Base-by-base conservation (phyloP, 2,797 vertebrate species). In the Loris lydekkerianus region DNA sequence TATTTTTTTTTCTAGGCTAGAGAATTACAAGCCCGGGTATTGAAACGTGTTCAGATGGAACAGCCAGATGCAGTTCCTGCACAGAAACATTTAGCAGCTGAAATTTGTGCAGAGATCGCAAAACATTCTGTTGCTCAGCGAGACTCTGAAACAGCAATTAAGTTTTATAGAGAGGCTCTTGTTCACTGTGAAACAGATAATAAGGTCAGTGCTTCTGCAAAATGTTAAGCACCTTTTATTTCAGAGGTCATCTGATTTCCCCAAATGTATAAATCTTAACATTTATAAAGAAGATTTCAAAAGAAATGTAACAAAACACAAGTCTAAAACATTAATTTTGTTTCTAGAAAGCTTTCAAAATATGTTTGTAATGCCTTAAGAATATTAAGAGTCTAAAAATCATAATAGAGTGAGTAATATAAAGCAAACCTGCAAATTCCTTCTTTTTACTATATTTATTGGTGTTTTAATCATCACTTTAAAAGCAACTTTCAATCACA, bases 111-210 rank as follows among this genome's bases (percentile, higher is more conserved):
- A 49, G 99, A 99, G 98, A 99, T 99, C 98, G 99, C 99, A 97
- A 99, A 99, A 98, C 99, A 99, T 98, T 99, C 99, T 96, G 98
- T 99, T 96, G 99, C 98, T 98, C 99, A 99, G 98, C 98, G 99
- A 95, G 99, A 99, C 98, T 99, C 99, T 96, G 99, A 99, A 98
- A 99, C 99, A 98, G 99, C 99, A 92, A 99, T 99, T 98, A 99
- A 99, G 98, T 99, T 99, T 99, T 99, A 99, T 99, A 99, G 99
- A 99, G 99, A 99, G 98, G 99, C 99, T 92, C 99, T 99, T 99
- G 99, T 99, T 98, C 99, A 99, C 98, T 99, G 99, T 98, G 99
- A 99, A 98, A 99, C 98, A 0, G 99, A 99, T 98, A 99, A 99
- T 98, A 99, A 99, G 99, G 99, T 99, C 98, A 98, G 99, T 98